phyloP scores from a whole-genome alignment of 2,113 vertebrate genomes.

The Chascanopsetta lugubris region DNA sequence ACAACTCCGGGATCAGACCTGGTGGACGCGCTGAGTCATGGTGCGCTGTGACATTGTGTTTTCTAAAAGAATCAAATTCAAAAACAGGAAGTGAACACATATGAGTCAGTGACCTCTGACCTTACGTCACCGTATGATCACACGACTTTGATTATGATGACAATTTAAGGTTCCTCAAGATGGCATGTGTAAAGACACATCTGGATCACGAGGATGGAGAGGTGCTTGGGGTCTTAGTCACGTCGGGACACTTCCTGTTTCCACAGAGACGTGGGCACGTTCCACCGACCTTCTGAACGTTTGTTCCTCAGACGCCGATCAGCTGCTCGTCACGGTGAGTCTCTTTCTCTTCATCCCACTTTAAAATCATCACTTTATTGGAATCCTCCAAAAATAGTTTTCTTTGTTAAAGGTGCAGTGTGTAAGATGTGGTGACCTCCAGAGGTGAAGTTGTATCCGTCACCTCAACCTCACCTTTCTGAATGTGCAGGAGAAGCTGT shows the following conservation, averaged over 20 bases:
- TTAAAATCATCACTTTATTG: background rate
- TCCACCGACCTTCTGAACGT: background rate
- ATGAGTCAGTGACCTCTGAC: constrained; percentile 17
- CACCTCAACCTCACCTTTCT: too few species aligned
- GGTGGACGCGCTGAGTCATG: background rate
- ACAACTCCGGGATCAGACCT: background rate
- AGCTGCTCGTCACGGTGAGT: constrained; percentile 15
- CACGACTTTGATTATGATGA: background rate
- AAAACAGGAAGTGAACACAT: constrained; percentile 16
- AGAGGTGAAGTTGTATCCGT: too few species aligned
- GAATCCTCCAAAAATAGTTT: too few species aligned
- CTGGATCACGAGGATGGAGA: background rate
- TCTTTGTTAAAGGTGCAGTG: too few species aligned
- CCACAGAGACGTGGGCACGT: background rate
- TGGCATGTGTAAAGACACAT: background rate
- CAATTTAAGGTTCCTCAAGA: background rate
- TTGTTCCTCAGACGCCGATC: constrained; percentile 17
- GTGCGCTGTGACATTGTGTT: too few species aligned
- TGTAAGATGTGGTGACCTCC: too few species aligned
- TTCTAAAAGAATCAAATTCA: too few species aligned
- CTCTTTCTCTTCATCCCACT: background rate
- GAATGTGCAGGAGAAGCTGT: too few species aligned
- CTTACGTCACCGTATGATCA: background rate
- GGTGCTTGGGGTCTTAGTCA: background rate
- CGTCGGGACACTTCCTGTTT: constrained; percentile 16